Evolutionary conservation across 2,113 vertebrate species (phyloP).

Genomic region (Emydura subglobosa): DNA sequence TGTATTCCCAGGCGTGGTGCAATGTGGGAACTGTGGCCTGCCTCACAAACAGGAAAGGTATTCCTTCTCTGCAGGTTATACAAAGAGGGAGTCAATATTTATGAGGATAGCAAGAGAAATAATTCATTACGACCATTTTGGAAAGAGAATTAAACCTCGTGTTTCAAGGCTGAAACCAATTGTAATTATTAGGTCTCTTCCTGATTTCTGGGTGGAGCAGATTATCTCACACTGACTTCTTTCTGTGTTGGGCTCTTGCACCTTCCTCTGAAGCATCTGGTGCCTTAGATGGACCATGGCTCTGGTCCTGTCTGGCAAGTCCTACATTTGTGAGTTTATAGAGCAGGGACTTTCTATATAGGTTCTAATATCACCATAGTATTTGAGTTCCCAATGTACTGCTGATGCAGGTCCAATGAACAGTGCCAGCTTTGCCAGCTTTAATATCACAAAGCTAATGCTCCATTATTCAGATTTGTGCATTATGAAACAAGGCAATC

Average conservation of each 20-base stretch:
- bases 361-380: background rate
- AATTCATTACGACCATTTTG: background rate
- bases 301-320: background rate
- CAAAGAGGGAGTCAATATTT: background rate
- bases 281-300: background rate
- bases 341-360: background rate
- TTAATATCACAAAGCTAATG: background rate
- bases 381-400: background rate
- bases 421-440: background rate
- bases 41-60: too few species aligned
- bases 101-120: background rate
- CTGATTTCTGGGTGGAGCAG: background rate
- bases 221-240: background rate
- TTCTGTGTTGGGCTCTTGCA: background rate
- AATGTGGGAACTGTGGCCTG: too few species aligned
- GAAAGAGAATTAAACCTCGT: background rate
- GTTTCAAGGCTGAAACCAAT: background rate
- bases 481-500: slow-evolving; percentile 16
- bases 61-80: background rate
- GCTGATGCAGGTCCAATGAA: background rate
- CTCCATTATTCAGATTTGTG: background rate
- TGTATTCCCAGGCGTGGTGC: too few species aligned
- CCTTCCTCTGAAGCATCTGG: background rate
- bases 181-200: too few species aligned
- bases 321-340: background rate